Evolutionary conservation across 2,888 invertebrate species (phyloP).

Genomic region (Sinodicranocentrus sp.): DNA sequence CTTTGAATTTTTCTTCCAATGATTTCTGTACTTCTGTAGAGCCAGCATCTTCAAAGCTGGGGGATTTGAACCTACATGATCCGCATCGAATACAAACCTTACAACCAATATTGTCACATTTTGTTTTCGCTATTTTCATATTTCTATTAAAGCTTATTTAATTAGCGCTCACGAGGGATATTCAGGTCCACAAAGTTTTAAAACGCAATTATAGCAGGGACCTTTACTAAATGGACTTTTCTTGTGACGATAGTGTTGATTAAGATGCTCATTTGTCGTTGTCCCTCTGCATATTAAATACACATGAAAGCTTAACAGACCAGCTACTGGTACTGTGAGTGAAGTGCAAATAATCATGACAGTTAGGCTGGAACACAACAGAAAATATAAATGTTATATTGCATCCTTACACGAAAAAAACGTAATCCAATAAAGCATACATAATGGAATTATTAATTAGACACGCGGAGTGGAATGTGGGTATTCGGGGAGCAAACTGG

Average conservation of each 20-base stretch:
- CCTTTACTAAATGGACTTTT: slow-evolving; percentile 41
- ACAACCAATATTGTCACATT: not conserved
- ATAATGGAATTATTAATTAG: not conserved
- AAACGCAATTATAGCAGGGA: slow-evolving; percentile 20
- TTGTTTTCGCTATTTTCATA: not conserved
- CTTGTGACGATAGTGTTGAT: slow-evolving; percentile 1
- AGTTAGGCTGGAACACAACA: slow-evolving; percentile 17
- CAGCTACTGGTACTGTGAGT: slow-evolving; percentile 27
- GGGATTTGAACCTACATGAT: not conserved
- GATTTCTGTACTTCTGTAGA: slow-evolving; percentile 9
- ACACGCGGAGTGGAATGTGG: too few relatives aligned
- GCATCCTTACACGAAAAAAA: not conserved
- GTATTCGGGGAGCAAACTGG: too few relatives aligned
- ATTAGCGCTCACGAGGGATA: slow-evolving; percentile 36
- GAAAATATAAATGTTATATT: not conserved
- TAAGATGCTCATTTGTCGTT: slow-evolving; percentile 36
- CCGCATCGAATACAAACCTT: not conserved
- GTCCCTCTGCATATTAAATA: slow-evolving; percentile 20
- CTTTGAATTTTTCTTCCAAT: slow-evolving; percentile 25
- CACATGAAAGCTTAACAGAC: slow-evolving; percentile 42
- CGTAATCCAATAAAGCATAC: not conserved
- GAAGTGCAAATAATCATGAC: not conserved
- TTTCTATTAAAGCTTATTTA: not conserved
- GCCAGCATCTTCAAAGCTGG: not conserved
- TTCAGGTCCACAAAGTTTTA: slow-evolving; percentile 49